Conservation (phyloP, 2,797 vertebrate species). For the Cheirogaleus major region DNA sequence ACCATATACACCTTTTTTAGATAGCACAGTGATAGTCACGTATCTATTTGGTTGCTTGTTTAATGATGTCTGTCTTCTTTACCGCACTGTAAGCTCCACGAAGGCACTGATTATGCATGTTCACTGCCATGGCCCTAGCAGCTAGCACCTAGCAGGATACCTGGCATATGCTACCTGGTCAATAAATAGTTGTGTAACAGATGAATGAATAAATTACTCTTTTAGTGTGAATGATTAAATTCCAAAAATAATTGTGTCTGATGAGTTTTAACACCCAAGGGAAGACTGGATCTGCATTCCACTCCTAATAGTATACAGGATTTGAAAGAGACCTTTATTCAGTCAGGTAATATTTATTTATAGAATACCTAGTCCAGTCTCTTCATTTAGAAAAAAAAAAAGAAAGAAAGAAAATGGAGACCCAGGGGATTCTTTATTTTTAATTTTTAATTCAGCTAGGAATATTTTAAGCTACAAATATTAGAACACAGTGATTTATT, state of each 20-base stretch:
- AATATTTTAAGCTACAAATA: background rate
- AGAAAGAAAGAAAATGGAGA: background rate
- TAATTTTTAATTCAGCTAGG: background rate
- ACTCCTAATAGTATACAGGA: background rate
- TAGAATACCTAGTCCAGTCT: background rate
- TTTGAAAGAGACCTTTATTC: background rate
- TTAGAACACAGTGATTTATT: background rate
- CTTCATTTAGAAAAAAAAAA: background rate
- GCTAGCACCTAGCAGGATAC: background rate
- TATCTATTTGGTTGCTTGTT: background rate
- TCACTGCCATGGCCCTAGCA: background rate
- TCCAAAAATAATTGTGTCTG: background rate
- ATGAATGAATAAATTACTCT: background rate
- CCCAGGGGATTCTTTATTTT: background rate
- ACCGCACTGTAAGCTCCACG: background rate
- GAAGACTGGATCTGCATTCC: background rate
- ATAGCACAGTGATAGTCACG: fast-evolving
- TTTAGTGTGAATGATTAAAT: background rate
- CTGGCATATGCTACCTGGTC: background rate
- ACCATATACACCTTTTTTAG: fast-evolving
- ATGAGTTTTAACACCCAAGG: background rate
- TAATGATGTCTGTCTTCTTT: background rate
- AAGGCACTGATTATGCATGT: background rate
- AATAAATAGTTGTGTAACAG: background rate
- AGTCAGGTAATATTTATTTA: background rate